phyloP scores from a whole-genome alignment of 2,113 vertebrate genomes.

The Coreoperca whiteheadi region DNA sequence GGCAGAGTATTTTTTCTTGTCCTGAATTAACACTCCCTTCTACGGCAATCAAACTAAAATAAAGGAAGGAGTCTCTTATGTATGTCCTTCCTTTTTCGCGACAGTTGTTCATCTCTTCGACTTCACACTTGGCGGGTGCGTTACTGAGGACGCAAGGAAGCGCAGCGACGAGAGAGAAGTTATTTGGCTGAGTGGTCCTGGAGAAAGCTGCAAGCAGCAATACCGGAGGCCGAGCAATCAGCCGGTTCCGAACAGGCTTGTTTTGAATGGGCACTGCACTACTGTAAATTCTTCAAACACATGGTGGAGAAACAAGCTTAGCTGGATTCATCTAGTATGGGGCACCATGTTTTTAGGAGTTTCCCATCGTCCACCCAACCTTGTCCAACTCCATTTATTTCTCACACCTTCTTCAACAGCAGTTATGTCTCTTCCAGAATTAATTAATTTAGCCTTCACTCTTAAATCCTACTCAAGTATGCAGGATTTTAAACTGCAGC shows the following conservation, averaged over 20 bases:
- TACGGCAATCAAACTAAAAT: background rate
- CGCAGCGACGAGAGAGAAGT: too few species aligned
- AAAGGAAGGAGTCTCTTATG: too few species aligned
- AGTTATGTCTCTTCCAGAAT: background rate
- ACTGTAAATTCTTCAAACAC: background rate
- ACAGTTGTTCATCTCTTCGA: too few species aligned
- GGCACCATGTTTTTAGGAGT: background rate
- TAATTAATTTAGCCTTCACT: background rate
- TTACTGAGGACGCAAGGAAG: too few species aligned
- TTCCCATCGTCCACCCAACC: slow-evolving; percentile 1
- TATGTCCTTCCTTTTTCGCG: too few species aligned
- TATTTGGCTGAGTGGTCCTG: too few species aligned
- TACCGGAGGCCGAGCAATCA: too few species aligned
- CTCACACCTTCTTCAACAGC: slow-evolving; percentile 6
- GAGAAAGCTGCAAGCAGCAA: too few species aligned
- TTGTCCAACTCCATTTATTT: slow-evolving; percentile 27
- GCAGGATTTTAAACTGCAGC: background rate
- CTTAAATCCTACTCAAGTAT: slow-evolving; percentile 13
- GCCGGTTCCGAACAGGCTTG: too few species aligned
- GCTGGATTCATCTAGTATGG: background rate
- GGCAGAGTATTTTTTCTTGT: background rate
- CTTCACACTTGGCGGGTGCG: too few species aligned
- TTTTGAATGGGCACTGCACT: background rate
- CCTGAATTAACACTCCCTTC: background rate
- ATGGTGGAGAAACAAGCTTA: background rate